Conservation (phyloP, 1,140 invertebrate genomes). For the Chrysopa pallens region DNA sequence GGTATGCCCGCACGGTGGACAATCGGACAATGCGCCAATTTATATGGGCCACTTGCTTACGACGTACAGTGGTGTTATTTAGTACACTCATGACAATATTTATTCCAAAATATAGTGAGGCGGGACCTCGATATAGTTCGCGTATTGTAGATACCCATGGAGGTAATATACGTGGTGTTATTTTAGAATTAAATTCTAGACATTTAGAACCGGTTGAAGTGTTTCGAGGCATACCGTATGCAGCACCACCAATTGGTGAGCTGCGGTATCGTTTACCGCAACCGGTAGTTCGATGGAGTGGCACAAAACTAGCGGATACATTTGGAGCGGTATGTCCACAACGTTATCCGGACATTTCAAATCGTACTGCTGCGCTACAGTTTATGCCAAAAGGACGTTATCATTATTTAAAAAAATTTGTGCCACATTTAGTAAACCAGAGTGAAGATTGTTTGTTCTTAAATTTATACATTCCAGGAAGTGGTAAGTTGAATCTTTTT, state of each 20-base stretch:
- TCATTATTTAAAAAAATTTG: constrained; percentile 40
- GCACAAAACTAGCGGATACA: constrained; percentile 51
- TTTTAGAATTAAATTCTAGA: constrained; percentile 53
- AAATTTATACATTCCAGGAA: constrained; percentile 74
- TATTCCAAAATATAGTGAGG: constrained; percentile 5
- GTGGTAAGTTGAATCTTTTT: constrained; percentile 48
- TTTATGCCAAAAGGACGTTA: constrained; percentile 50
- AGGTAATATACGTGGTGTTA: constrained; percentile 47
- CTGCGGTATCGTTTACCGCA: constrained; percentile 52
- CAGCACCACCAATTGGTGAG: constrained; percentile 51
- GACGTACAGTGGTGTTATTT: constrained; percentile 20
- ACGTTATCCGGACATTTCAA: constrained; percentile 47
- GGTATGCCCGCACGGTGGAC: constrained; percentile 6
- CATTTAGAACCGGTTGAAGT: constrained; percentile 64
- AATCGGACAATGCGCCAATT: constrained; percentile 17
- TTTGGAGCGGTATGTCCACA: constrained; percentile 65
- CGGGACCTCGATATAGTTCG: constrained; percentile 37
- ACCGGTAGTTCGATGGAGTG: constrained; percentile 46
- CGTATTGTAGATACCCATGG: constrained; percentile 42
- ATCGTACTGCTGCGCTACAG: constrained; percentile 44
- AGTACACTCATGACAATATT: constrained; percentile 3
- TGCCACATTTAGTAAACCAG: constrained; percentile 53
- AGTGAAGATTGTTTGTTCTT: constrained; percentile 81
- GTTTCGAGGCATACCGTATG: constrained; percentile 71
- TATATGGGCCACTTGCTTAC: constrained; percentile 10